Percentiles rank a stretch among this genome's conserved stretches.
phyloP scores from a whole-genome alignment of 2,113 vertebrate species.

The Toxostoma redivivum region DNA sequence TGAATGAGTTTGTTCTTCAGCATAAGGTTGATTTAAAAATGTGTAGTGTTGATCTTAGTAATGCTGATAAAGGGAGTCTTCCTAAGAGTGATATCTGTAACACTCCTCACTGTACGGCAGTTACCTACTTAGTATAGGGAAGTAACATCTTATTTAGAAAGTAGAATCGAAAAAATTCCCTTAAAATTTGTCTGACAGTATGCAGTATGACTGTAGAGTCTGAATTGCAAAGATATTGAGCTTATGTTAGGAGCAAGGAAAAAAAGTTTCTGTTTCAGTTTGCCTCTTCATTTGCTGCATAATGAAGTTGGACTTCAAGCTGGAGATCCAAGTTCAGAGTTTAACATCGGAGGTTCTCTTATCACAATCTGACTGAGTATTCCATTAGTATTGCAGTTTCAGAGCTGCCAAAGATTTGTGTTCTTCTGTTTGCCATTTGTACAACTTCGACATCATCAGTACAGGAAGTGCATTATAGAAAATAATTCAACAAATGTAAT shows the following conservation, averaged over 20 bases:
- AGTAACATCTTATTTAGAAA: background rate
- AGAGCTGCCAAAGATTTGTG: background rate
- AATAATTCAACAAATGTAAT: background rate
- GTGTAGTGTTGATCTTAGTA: background rate
- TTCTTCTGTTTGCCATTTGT: background rate
- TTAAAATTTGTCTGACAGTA: background rate
- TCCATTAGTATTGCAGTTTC: background rate
- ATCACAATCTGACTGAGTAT: background rate
- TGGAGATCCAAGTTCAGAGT: background rate
- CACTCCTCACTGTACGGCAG: background rate
- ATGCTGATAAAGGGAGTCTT: background rate
- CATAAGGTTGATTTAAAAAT: background rate
- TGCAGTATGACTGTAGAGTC: background rate
- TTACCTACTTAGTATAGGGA: background rate
- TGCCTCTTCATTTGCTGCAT: background rate
- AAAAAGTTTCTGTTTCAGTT: background rate
- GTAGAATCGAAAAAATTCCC: background rate
- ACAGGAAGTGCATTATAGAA: background rate
- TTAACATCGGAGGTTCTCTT: background rate
- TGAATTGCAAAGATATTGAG: background rate
- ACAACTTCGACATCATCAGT: background rate
- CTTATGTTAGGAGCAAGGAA: background rate
- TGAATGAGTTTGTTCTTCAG: background rate
- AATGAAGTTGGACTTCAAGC: background rate
- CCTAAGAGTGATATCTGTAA: background rate